Base-by-base conservation (phyloP, 2,797 vertebrate genomes). In the Acomys russatus region DNA sequence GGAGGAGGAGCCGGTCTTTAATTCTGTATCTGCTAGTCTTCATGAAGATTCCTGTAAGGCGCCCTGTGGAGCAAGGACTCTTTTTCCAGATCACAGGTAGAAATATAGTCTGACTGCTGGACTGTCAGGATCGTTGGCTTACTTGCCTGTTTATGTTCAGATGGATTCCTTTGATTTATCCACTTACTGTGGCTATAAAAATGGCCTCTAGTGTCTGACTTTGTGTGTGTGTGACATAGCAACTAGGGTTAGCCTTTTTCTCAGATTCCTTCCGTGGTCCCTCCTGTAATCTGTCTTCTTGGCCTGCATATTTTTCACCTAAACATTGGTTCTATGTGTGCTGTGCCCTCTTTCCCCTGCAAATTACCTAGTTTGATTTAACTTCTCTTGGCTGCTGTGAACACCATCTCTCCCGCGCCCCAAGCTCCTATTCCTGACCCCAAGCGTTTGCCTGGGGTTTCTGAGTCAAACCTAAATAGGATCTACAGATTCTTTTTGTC, bases 391-490 rank as follows among this genome's bases (percentile, higher is more conserved):
- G 64, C 17, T 94, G 30, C 85, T 6, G 10, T 86, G 95, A 96
- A 38, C 61, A 59, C 88, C 83, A 59, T 91, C 79, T 89, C 70
- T 92, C 79, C 80, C 92, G 85, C 80, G 88, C 35, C 88, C 23
- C 30, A 30, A 63, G 35, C 38, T 96, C 88, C 70, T 85, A n/a
- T 51, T 96, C 86, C 88, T 92, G 11, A 88, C 80, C 79, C 71
- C 33, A 51, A 93, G 90, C 90, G 74, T 95, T 90, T 77, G 66
- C 71, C 90, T 96, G 78, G 73, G 78, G 38, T 94, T 97, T 91
- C 87, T 97, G 86, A 86, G 82, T 97, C 82, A 90, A 96, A 89
- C 71, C 93, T 87, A 96, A 95, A 90, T 94, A 82, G 54, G 38
- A 95, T 88, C 80, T 92, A 73, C 56, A 96, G 89, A 95, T 94